Conservation (phyloP, 2,888 invertebrate genomes). For the Pandemis corylana region DNA sequence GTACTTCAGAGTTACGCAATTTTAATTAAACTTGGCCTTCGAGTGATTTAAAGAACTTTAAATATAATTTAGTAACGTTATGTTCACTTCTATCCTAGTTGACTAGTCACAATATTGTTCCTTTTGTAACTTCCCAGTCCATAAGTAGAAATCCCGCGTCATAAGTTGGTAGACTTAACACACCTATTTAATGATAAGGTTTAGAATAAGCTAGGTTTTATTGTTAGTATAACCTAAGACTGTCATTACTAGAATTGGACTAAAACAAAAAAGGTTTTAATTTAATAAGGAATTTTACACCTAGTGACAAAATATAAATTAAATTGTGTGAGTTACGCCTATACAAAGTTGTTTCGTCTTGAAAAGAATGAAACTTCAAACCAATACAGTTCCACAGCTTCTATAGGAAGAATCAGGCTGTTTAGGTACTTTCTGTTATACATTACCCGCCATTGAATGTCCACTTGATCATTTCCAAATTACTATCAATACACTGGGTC, state of each 20-base stretch:
- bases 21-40: constrained; percentile 8
- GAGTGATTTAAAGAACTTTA: background rate
- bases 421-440: background rate
- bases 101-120: background rate
- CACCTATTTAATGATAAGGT: background rate
- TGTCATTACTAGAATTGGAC: too few species aligned
- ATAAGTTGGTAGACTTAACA: too few species aligned
- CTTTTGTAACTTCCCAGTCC: background rate
- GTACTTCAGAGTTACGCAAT: background rate
- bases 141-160: too few species aligned
- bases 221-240: background rate
- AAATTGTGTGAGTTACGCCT: too few species aligned
- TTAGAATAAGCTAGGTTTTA: background rate
- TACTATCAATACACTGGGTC: constrained; percentile 26
- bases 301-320: too few species aligned
- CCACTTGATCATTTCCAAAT: constrained; percentile 9
- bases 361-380: too few species aligned
- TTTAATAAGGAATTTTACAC: too few species aligned
- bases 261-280: too few species aligned
- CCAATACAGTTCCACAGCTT: background rate
- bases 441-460: background rate
- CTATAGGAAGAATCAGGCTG: background rate
- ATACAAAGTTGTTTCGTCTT: too few species aligned
- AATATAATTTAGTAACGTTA: background rate
- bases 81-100: background rate